phyloP scores from a whole-genome alignment of 1,140 invertebrate genomes.

The Drosophila mayri region DNA sequence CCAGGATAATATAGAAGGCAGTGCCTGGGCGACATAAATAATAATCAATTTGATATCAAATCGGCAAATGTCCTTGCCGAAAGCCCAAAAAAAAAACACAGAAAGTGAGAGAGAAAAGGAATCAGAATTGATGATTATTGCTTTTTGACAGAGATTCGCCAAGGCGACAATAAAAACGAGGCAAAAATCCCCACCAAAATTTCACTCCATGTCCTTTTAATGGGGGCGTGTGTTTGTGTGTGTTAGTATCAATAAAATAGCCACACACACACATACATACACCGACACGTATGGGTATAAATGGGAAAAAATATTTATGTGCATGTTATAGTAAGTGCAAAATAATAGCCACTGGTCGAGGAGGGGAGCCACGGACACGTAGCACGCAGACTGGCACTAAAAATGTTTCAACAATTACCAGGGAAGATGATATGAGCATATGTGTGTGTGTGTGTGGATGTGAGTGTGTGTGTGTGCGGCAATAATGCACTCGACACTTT shows the following conservation, averaged over 20 bases:
- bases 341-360: slow-evolving; percentile 73
- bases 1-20: slow-evolving; percentile 2
- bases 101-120: slow-evolving; percentile 30
- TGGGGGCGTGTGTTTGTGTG: slow-evolving; percentile 41
- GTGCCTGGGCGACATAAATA: slow-evolving; percentile 67
- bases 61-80: slow-evolving; percentile 48
- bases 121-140: slow-evolving; percentile 85
- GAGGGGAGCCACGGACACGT: slow-evolving; percentile 30
- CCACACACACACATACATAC: slow-evolving; percentile 56
- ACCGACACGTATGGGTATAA: slow-evolving; percentile 1
- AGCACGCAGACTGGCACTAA: slow-evolving; percentile 62
- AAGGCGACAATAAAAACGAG: slow-evolving; percentile 76
- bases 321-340: slow-evolving; percentile 84
- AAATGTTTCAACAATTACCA: slow-evolving; percentile 80
- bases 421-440: slow-evolving; percentile 59
- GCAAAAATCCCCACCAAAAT: slow-evolving; percentile 23
- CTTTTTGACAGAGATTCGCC: slow-evolving; percentile 84
- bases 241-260: slow-evolving; percentile 84
- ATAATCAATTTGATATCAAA: slow-evolving; percentile 84
- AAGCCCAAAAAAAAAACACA: slow-evolving; percentile 1
- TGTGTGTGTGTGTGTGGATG: slow-evolving; percentile 6
- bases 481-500: slow-evolving; percentile 85
- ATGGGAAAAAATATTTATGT: slow-evolving; percentile 78
- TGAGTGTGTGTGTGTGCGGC: slow-evolving; percentile 33
- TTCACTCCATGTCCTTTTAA: slow-evolving; percentile 61